Conservation (phyloP, 1,140 invertebrate genomes). For the Asobara japonica region DNA sequence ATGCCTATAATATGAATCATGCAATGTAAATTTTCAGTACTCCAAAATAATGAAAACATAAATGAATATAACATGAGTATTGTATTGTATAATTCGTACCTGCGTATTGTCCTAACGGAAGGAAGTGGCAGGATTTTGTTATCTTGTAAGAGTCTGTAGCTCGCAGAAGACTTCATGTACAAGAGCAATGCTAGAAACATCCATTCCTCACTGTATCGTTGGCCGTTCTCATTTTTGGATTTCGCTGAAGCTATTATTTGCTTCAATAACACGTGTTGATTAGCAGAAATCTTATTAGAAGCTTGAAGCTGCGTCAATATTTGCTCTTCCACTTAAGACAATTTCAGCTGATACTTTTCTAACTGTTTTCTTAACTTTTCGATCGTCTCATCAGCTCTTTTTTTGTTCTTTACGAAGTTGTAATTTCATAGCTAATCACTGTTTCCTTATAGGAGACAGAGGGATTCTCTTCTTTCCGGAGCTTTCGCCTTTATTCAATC, state of each 20-base stretch:
- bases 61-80: too few relatives aligned
- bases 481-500: background rate
- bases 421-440: background rate
- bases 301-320: background rate
- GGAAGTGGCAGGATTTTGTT: conserved; percentile 36
- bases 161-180: conserved; percentile 31
- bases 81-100: conserved; percentile 22
- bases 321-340: background rate
- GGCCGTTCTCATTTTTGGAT: conserved; percentile 25
- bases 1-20: conserved; percentile 21
- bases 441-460: background rate
- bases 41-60: background rate
- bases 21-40: background rate
- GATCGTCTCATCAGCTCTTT: background rate
- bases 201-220: conserved; percentile 32
- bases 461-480: background rate
- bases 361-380: conserved; percentile 8
- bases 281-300: conserved; percentile 9
- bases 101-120: conserved; percentile 25
- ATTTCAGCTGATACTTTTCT: background rate
- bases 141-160: conserved; percentile 24
- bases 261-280: conserved; percentile 25
- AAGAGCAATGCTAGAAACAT: conserved; percentile 23
- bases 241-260: conserved; percentile 28
- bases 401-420: background rate